Evolutionary conservation across 1,140 invertebrate species (phyloP).

Genomic region (Lanistes nyassanus): DNA sequence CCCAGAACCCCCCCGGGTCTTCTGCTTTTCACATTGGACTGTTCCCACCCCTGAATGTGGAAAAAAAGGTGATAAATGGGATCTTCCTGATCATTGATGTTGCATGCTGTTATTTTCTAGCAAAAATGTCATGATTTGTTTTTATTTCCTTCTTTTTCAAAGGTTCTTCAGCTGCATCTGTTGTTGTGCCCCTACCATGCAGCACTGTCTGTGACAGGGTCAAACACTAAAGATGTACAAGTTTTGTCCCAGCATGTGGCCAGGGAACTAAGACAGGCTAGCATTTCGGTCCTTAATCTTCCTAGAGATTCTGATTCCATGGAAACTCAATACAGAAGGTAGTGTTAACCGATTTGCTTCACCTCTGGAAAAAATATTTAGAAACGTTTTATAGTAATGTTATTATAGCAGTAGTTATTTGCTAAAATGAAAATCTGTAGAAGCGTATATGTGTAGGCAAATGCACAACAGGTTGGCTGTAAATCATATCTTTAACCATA

Average conservation of each 20-base stretch:
- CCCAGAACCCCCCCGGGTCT: too few species aligned
- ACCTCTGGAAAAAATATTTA: neutral
- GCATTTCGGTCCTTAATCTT: conserved; percentile 31
- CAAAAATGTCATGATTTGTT: neutral
- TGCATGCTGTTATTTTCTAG: too few species aligned
- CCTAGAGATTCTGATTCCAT: conserved; percentile 18
- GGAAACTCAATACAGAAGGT: conserved; percentile 33
- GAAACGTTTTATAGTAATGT: neutral
- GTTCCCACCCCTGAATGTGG: too few species aligned
- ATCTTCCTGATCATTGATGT: too few species aligned
- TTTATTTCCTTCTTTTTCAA: conserved; percentile 8
- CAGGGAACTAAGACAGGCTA: conserved; percentile 33
- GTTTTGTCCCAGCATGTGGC: conserved; percentile 36
- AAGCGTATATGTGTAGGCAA: neutral
- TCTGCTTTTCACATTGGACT: too few species aligned
- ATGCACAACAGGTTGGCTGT: too few species aligned
- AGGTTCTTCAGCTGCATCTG: conserved; percentile 41
- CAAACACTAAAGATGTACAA: conserved; percentile 26
- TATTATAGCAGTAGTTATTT: neutral
- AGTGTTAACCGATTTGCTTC: neutral
- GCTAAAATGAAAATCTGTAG: neutral
- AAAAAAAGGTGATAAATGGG: too few species aligned
- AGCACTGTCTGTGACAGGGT: conserved; percentile 31
- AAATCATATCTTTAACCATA: neutral
- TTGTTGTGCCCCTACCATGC: conserved; percentile 44